These are phyloP conservation scores for Yponomeuta cagnagella DNA, from an alignment of 2,888 invertebrate genomes.

Conservation along the genomic window DNA sequence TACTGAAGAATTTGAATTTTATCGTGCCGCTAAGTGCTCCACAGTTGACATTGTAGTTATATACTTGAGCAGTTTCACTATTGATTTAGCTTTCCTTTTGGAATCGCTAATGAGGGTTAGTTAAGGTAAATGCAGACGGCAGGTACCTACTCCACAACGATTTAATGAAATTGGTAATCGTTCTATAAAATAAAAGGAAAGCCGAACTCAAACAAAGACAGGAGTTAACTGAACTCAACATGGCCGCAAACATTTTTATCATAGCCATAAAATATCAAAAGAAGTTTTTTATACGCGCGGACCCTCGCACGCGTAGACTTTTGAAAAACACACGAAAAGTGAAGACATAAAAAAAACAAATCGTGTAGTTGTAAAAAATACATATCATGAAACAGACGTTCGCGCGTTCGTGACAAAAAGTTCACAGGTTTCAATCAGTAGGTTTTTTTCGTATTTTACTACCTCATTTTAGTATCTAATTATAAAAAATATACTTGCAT, in stretches of 20 bases:
- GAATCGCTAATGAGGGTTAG: conserved; percentile 4
- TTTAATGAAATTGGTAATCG: conserved; percentile 32
- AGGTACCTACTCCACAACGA: conserved; percentile 21
- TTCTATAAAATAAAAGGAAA: conserved; percentile 35
- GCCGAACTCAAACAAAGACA: conserved; percentile 34
- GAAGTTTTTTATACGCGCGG: conserved; percentile 39
- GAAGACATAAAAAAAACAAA: conserved; percentile 35
- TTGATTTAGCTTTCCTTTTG: conserved; percentile 11
- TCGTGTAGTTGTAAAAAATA: conserved; percentile 43
- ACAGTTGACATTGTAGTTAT: conserved; percentile 7
- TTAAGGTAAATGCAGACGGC: neutral
- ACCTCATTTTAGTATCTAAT: conserved; percentile 12
- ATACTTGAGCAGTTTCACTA: conserved; percentile 7
- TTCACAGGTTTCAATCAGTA: conserved; percentile 59
- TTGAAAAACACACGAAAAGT: conserved; percentile 49
- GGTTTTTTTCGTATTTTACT: conserved; percentile 46
- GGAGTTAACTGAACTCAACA: conserved; percentile 55
- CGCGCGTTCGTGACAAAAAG: conserved; percentile 51
- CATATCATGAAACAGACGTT: conserved; percentile 61
- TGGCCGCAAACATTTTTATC: conserved; percentile 70
- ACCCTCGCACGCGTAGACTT: conserved; percentile 44
- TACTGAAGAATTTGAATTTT: conserved; percentile 55
- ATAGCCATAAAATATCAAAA: conserved; percentile 55
- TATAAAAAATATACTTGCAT: neutral
- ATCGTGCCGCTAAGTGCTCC: conserved; percentile 37